Evolutionary conservation across 1,140 invertebrate genomes (phyloP).

Genomic region (Coenobita brevimanus): DNA sequence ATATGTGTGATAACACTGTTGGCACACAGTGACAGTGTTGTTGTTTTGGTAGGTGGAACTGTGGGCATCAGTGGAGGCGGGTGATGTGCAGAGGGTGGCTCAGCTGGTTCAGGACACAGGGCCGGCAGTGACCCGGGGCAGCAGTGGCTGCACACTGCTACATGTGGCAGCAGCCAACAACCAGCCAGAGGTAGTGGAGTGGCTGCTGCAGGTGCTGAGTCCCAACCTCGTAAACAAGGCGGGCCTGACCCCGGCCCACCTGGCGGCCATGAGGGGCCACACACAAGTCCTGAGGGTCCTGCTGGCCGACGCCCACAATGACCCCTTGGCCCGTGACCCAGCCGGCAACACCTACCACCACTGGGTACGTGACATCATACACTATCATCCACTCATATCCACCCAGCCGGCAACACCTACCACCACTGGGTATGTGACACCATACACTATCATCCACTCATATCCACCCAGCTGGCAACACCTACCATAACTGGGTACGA

Average conservation of each 20-base stretch:
- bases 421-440: too few relatives aligned
- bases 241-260: constrained; percentile 40
- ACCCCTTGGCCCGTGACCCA: constrained; percentile 16
- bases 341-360: constrained; percentile 25
- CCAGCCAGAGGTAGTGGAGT: constrained; percentile 31
- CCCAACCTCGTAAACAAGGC: constrained; percentile 50
- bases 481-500: too few relatives aligned
- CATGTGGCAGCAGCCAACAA: constrained; percentile 21
- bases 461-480: too few relatives aligned
- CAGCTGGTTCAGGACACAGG: constrained; percentile 30
- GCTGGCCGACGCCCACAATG: constrained; percentile 25
- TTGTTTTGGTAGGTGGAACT: constrained; percentile 4
- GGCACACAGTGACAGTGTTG: too few relatives aligned
- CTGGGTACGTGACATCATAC: constrained; percentile 12
- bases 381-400: not conserved
- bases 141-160: constrained; percentile 34
- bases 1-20: too few relatives aligned
- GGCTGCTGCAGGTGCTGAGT: constrained; percentile 37
- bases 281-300: constrained; percentile 39
- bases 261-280: constrained; percentile 48
- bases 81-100: constrained; percentile 24
- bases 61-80: constrained; percentile 22
- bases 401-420: too few relatives aligned
- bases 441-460: too few relatives aligned
- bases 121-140: not conserved